phyloP scores from a whole-genome alignment of 2,113 vertebrate species.

The Pitta sordida region DNA sequence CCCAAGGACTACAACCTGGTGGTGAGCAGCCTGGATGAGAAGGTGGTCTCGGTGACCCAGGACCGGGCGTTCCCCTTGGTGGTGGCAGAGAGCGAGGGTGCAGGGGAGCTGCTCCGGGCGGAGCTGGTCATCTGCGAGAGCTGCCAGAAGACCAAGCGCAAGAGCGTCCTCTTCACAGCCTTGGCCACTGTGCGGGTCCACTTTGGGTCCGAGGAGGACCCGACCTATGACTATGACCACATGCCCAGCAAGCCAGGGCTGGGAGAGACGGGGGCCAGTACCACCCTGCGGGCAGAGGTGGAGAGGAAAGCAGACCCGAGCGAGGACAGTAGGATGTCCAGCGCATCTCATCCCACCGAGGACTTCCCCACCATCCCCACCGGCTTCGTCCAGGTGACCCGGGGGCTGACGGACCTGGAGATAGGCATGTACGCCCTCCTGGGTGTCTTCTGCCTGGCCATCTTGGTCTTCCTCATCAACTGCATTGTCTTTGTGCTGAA shows the following conservation, averaged over 20 bases:
- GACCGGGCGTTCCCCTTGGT: slow-evolving; percentile 86
- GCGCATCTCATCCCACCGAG: slow-evolving; percentile 71
- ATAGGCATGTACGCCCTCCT: slow-evolving; percentile 97
- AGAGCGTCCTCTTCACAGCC: slow-evolving; percentile 87
- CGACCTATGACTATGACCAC: slow-evolving; percentile 77
- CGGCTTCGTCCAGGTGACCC: slow-evolving; percentile 85
- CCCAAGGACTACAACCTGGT: slow-evolving; percentile 94
- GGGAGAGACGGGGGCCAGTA: slow-evolving; percentile 56
- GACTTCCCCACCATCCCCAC: slow-evolving; percentile 88
- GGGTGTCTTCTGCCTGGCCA: slow-evolving; percentile 96
- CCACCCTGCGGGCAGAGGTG: slow-evolving; percentile 77
- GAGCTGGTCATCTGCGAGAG: slow-evolving; percentile 93
- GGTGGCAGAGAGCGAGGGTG: slow-evolving; percentile 86
- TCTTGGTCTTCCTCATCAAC: slow-evolving; percentile 98
- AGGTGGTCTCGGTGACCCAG: slow-evolving; percentile 84
- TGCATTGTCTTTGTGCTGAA: slow-evolving; percentile 97
- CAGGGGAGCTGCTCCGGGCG: slow-evolving; percentile 79
- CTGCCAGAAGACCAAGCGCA: slow-evolving; percentile 97
- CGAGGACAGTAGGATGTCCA: slow-evolving; percentile 53
- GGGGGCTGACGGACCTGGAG: slow-evolving; percentile 94
- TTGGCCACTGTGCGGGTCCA: slow-evolving; percentile 84
- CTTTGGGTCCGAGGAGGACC: slow-evolving; percentile 82
- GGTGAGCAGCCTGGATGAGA: slow-evolving; percentile 85
- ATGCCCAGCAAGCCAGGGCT: slow-evolving; percentile 77
- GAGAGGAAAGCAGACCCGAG: slow-evolving; percentile 63